phyloP scores from a whole-genome alignment of 2,888 invertebrate species.

The Mimas tiliae region DNA sequence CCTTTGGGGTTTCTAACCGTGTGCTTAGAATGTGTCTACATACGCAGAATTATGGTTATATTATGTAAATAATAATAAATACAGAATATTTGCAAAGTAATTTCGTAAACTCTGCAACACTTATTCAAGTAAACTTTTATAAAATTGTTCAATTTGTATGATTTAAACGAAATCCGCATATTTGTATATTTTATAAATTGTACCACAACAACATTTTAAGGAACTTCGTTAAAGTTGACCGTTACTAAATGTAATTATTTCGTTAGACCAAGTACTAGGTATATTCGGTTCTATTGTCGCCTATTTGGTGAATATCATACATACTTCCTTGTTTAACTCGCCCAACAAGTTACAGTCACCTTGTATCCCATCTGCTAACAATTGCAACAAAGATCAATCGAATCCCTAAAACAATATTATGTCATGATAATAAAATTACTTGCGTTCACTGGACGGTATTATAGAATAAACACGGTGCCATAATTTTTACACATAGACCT shows the following conservation, averaged over 20 bases:
- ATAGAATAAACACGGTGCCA: conserved; percentile 70
- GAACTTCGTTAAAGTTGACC: conserved; percentile 60
- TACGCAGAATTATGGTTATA: background rate
- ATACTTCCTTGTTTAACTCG: background rate
- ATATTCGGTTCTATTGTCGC: conserved; percentile 31
- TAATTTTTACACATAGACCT: conserved; percentile 56
- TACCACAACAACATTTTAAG: conserved; percentile 67
- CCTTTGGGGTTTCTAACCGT: conserved; percentile 29
- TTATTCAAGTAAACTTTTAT: conserved; percentile 19
- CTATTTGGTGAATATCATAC: background rate
- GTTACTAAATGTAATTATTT: conserved; percentile 33
- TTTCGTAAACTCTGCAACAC: conserved; percentile 5
- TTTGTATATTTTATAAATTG: conserved; percentile 55
- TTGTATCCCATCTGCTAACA: conserved; percentile 8
- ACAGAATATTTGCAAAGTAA: conserved; percentile 24
- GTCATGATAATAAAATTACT: conserved; percentile 44
- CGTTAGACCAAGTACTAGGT: conserved; percentile 35
- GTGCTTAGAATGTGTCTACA: conserved; percentile 10
- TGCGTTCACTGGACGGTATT: conserved; percentile 80
- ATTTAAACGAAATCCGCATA: conserved; percentile 35
- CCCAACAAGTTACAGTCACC: conserved; percentile 10
- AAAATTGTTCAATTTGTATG: conserved; percentile 23
- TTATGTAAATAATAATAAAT: conserved; percentile 18
- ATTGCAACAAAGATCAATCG: conserved; percentile 26
- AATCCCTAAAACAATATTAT: conserved; percentile 27